Evolutionary conservation across 2,113 vertebrate genomes (phyloP).

Genomic region (Lipophrys pholis): DNA sequence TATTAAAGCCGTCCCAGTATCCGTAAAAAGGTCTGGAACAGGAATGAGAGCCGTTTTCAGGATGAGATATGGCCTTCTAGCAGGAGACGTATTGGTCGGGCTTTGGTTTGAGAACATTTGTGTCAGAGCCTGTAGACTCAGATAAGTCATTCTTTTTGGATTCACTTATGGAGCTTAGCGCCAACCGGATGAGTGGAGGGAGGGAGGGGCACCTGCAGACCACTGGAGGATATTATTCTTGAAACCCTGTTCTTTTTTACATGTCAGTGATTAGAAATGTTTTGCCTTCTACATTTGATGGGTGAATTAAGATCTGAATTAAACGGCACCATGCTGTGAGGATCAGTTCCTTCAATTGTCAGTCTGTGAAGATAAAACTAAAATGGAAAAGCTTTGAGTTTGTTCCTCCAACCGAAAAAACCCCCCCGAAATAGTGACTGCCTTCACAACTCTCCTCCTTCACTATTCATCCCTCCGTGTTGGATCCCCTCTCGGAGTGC

Average conservation of each 20-base stretch:
- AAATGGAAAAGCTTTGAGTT: not conserved
- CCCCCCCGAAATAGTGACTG: too few relatives aligned
- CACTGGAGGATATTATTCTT: slow-evolving; percentile 38
- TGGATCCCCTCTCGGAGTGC: slow-evolving; percentile 7
- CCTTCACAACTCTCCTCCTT: not conserved
- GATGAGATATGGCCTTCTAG: slow-evolving; percentile 36
- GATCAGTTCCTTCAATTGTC: not conserved
- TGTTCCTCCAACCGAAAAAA: too few relatives aligned
- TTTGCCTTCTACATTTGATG: slow-evolving; percentile 7
- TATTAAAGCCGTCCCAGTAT: not conserved
- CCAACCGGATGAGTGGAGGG: slow-evolving; percentile 35
- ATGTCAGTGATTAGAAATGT: slow-evolving; percentile 33
- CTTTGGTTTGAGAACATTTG: slow-evolving; percentile 52
- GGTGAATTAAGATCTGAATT: slow-evolving; percentile 15
- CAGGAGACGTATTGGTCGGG: slow-evolving; percentile 33
- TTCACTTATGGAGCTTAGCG: slow-evolving; percentile 59
- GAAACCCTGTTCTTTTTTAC: slow-evolving; percentile 36
- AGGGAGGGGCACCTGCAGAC: slow-evolving; percentile 40
- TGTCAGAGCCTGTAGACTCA: slow-evolving; percentile 37
- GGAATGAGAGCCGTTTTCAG: slow-evolving; percentile 28
- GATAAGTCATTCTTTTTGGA: slow-evolving; percentile 61
- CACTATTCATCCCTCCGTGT: not conserved
- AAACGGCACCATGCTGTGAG: not conserved
- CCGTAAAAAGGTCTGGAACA: slow-evolving; percentile 7
- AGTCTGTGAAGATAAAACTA: slow-evolving; percentile 6